Evolutionary conservation across 2,113 vertebrate genomes (phyloP).

Genomic region (Xiphophorus maculatus): DNA sequence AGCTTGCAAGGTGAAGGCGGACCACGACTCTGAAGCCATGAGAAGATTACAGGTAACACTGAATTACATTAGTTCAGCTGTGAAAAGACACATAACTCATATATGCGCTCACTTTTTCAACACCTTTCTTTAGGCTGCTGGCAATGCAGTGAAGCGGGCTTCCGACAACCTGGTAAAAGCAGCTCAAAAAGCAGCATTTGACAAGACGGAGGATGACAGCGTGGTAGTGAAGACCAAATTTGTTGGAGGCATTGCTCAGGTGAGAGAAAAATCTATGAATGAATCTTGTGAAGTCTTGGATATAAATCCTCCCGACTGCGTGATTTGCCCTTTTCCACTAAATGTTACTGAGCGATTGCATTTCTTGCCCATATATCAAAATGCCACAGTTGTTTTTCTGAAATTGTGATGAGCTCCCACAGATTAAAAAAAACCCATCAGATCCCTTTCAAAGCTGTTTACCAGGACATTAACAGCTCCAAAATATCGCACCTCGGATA

Average conservation of each 20-base stretch:
- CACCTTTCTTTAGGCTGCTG: conserved; percentile 84
- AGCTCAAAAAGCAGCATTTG: conserved; percentile 96
- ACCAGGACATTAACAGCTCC: conserved; percentile 44
- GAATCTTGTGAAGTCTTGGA: conserved; percentile 6
- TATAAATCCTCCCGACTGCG: conserved; percentile 18
- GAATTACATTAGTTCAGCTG: background rate
- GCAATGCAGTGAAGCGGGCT: conserved; percentile 97
- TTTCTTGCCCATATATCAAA: conserved; percentile 29
- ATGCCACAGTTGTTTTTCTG: conserved; percentile 43
- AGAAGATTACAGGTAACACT: conserved; percentile 90
- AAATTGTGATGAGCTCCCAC: conserved; percentile 37
- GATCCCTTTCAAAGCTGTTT: conserved; percentile 56
- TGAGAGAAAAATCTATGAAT: conserved; percentile 63
- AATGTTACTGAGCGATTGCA: conserved; percentile 14
- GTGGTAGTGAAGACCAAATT: conserved; percentile 98
- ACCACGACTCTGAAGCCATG: conserved; percentile 98
- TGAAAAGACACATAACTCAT: background rate
- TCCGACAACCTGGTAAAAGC: conserved; percentile 98
- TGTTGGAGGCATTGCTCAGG: conserved; percentile 98
- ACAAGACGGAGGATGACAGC: conserved; percentile 92
- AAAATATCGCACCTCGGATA: conserved; percentile 28
- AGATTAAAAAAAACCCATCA: conserved; percentile 41
- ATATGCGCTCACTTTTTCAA: conserved; percentile 13
- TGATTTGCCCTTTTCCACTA: conserved; percentile 50
- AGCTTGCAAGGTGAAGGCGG: conserved; percentile 97